A percentile compares a stretch with the other conserved stretches of the same genome.
phyloP scores from a whole-genome alignment of 2,797 vertebrate species.

The Gallirallus australis region DNA sequence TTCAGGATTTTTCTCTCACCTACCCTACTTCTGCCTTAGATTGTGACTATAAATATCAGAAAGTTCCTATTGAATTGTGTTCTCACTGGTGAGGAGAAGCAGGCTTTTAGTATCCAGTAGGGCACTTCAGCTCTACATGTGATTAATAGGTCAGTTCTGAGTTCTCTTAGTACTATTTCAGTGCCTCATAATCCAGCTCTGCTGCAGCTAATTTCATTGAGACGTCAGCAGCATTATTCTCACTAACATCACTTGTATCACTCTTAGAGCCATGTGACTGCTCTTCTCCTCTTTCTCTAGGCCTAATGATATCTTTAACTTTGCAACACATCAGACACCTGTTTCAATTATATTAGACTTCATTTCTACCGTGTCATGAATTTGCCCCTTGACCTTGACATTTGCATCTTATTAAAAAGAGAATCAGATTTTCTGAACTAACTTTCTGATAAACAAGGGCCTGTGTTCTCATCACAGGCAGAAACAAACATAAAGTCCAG shows the following conservation, averaged over 20 bases:
- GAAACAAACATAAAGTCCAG: not conserved
- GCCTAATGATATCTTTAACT: conserved; percentile 19
- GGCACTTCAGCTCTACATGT: not conserved
- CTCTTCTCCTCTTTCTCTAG: conserved; percentile 20
- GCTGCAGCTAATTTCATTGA: conserved; percentile 50
- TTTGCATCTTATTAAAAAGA: not conserved
- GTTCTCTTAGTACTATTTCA: conserved; percentile 52
- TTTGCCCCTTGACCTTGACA: conserved; percentile 10
- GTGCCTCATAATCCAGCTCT: conserved; percentile 52
- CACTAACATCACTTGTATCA: not conserved
- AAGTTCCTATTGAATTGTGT: not conserved
- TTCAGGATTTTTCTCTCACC: not conserved
- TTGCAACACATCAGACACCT: not conserved
- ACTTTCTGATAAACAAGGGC: not conserved
- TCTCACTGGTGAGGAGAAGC: not conserved
- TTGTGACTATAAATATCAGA: conserved; percentile 13
- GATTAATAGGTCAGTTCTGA: conserved; percentile 59
- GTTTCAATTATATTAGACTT: not conserved
- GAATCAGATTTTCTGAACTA: not conserved
- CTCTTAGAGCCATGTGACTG: not conserved
- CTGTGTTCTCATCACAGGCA: not conserved
- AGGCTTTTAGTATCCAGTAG: not conserved
- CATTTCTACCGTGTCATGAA: not conserved
- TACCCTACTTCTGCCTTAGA: not conserved
- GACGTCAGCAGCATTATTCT: conserved; percentile 45